A percentile compares a stretch with the other conserved stretches of the same genome.
Evolutionary conservation across 1,140 invertebrate species (phyloP).

Genomic region (Hyposmocoma kahamanoa): DNA sequence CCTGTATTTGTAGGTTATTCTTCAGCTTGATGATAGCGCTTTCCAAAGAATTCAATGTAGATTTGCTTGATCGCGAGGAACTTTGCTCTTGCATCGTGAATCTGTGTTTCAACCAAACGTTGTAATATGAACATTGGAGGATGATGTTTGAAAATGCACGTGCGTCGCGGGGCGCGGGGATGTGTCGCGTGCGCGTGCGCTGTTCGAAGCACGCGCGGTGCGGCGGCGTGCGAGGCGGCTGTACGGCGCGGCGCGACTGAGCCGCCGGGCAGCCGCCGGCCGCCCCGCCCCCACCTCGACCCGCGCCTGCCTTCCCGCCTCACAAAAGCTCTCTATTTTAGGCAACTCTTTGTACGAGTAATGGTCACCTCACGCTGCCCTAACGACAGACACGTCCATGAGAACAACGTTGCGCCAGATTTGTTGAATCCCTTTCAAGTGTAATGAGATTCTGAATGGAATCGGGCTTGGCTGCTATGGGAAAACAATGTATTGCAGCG

Average conservation of each 20-base stretch:
- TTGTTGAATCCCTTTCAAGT: constrained; percentile 59
- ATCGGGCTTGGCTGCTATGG: constrained; percentile 41
- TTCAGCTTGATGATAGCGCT: constrained; percentile 71
- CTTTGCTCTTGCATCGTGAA: constrained; percentile 67
- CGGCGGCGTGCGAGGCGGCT: constrained; percentile 55
- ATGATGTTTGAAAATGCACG: constrained; percentile 35
- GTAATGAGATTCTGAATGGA: constrained; percentile 71
- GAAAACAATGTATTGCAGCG: constrained; percentile 51
- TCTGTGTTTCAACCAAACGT: constrained; percentile 12
- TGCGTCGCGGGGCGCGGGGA: constrained; percentile 43
- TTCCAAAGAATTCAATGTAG: constrained; percentile 64
- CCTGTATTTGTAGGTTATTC: constrained; percentile 70
- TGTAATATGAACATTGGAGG: constrained; percentile 27
- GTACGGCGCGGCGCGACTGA: constrained; percentile 65
- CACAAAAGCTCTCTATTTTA: constrained; percentile 72
- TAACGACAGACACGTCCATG: constrained; percentile 70
- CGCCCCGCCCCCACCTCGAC: constrained; percentile 59
- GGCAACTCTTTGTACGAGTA: constrained; percentile 71
- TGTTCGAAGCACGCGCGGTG: constrained; percentile 33
- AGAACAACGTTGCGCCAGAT: constrained; percentile 64
- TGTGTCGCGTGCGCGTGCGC: constrained; percentile 54
- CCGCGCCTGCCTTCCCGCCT: constrained; percentile 53
- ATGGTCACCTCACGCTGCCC: constrained; percentile 70
- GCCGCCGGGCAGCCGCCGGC: constrained; percentile 54
- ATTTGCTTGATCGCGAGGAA: constrained; percentile 56